These are phyloP conservation scores for Polietes domitor DNA, from an alignment of 2,888 invertebrate genomes.

Conservation along the genomic window DNA sequence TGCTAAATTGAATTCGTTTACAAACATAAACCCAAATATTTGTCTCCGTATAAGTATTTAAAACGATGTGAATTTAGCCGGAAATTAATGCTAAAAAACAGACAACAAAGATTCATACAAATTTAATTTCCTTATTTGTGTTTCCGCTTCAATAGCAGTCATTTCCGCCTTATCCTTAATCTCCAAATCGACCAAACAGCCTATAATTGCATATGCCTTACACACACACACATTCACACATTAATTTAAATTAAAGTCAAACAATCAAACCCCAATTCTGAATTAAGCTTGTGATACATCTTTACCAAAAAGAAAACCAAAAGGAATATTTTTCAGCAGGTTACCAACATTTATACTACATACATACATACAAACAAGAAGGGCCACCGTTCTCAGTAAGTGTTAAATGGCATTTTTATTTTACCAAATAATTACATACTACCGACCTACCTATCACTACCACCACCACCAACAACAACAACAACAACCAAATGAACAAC, in stretches of 20 bases:
- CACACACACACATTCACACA: neutral
- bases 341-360: conserved; percentile 67
- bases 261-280: conserved; percentile 43
- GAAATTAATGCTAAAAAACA: too few species aligned
- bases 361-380: conserved; percentile 58
- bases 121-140: too few species aligned
- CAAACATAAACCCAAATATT: too few species aligned
- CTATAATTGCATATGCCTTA: neutral
- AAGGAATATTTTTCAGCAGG: conserved; percentile 68
- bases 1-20: too few species aligned
- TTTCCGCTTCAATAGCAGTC: too few species aligned
- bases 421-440: neutral
- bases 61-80: too few species aligned
- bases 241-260: conserved; percentile 39
- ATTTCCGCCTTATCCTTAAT: too few species aligned
- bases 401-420: neutral
- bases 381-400: neutral
- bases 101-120: too few species aligned
- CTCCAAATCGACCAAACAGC: too few species aligned
- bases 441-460: neutral
- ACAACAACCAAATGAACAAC: conserved; percentile 46
- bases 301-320: conserved; percentile 60
- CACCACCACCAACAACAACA: conserved; percentile 1
- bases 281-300: conserved; percentile 70
- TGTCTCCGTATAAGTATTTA: too few species aligned